Conservation (phyloP, 2,888 invertebrate species). For the Norana najaformis region DNA sequence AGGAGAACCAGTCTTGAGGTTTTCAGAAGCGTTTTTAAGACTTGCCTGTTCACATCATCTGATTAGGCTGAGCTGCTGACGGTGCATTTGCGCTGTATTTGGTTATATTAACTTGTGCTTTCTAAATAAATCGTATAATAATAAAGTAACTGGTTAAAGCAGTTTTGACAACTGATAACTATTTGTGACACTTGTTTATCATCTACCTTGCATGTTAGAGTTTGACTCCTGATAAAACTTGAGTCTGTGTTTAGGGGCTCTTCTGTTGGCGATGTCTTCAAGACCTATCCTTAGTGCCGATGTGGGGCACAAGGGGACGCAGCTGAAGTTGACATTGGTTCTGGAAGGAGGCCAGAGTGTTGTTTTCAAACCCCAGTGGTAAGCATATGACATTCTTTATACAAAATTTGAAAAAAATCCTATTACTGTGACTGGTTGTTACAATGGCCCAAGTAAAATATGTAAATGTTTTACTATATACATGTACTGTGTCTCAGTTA, state of each 20-base stretch:
- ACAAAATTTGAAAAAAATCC: neutral
- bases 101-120: too few relatives aligned
- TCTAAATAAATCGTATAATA: too few relatives aligned
- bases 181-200: neutral
- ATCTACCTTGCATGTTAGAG: neutral
- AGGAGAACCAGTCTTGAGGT: too few relatives aligned
- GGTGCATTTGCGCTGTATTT: too few relatives aligned
- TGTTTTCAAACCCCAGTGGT: constrained; percentile 90
- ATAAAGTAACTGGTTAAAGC: neutral
- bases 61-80: too few relatives aligned
- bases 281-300: constrained; percentile 67
- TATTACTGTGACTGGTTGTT: neutral
- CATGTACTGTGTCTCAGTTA: neutral
- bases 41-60: too few relatives aligned
- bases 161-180: neutral
- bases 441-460: neutral
- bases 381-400: constrained; percentile 51
- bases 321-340: constrained; percentile 80
- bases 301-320: constrained; percentile 83
- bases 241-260: constrained; percentile 38
- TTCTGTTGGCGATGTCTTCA: constrained; percentile 37
- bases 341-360: constrained; percentile 78
- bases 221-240: neutral
- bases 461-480: constrained; percentile 1
- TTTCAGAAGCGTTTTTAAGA: too few relatives aligned